These are phyloP conservation scores for Bombylius major DNA, from an alignment of 2,888 invertebrate genomes.

Conservation along the genomic window DNA sequence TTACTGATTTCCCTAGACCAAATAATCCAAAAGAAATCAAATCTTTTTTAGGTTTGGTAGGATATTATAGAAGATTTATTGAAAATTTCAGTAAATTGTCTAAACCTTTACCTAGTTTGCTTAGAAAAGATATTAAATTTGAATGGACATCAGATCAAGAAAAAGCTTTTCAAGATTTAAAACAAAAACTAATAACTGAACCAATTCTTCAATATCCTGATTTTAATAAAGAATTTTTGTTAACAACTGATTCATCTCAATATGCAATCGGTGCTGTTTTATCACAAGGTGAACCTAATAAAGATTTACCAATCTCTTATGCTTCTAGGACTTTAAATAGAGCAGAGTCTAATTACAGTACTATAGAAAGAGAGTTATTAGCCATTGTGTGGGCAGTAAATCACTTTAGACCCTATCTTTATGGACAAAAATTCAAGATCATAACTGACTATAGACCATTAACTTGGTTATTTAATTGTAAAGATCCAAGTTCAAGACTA, in stretches of 20 bases:
- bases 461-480: conserved; percentile 15
- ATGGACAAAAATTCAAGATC: conserved; percentile 19
- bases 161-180: conserved; percentile 1
- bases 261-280: background rate
- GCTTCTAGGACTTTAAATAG: background rate
- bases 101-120: background rate
- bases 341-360: too few species aligned
- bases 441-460: conserved; percentile 23
- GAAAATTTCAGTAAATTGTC: conserved; percentile 4
- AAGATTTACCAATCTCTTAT: background rate
- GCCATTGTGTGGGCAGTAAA: too few species aligned
- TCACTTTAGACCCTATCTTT: conserved; percentile 23
- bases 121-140: background rate
- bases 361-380: too few species aligned
- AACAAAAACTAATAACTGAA: conserved; percentile 1
- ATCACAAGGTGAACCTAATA: background rate
- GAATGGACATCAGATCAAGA: background rate
- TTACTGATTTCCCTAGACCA: conserved; percentile 7
- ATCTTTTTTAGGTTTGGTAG: conserved; percentile 15
- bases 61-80: conserved; percentile 12
- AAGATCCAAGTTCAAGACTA: conserved; percentile 17
- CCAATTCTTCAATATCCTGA: conserved; percentile 3
- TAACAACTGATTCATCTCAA: background rate
- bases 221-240: background rate
- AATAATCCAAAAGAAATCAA: conserved; percentile 16